Evolutionary conservation across 1,140 invertebrate species (phyloP).

Genomic region (Ostrea denselamellosa): DNA sequence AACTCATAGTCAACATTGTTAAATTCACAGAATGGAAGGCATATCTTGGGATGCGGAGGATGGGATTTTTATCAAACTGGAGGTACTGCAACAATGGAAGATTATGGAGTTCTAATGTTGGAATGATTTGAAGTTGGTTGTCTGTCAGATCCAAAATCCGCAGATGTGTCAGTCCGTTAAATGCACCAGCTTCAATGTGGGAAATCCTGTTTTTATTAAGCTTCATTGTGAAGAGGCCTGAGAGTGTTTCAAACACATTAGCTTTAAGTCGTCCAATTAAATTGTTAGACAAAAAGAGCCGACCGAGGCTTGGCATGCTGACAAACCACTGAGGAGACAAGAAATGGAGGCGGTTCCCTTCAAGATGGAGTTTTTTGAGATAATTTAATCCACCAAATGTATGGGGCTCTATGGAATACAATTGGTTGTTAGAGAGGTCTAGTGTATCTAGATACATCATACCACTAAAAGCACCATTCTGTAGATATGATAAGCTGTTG

Average conservation of each 20-base stretch:
- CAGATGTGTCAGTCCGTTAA: slow-evolving; percentile 65
- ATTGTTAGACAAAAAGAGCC: slow-evolving; percentile 69
- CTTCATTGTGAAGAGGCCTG: slow-evolving; percentile 66
- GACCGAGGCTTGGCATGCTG: slow-evolving; percentile 64
- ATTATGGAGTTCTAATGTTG: slow-evolving; percentile 60
- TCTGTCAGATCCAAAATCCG: slow-evolving; percentile 67
- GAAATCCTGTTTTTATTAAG: slow-evolving; percentile 68
- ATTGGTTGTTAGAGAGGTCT: slow-evolving; percentile 68
- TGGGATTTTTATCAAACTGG: slow-evolving; percentile 69
- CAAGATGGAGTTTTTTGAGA: slow-evolving; percentile 67
- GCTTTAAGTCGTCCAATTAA: slow-evolving; percentile 59
- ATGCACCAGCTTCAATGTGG: slow-evolving; percentile 60
- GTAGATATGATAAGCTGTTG: slow-evolving; percentile 65
- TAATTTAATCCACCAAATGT: slow-evolving; percentile 70
- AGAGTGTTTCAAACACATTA: slow-evolving; percentile 64
- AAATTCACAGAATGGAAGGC: slow-evolving; percentile 76
- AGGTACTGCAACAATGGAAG: slow-evolving; percentile 69
- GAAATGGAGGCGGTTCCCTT: slow-evolving; percentile 65
- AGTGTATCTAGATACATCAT: slow-evolving; percentile 66
- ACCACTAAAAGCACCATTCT: slow-evolving; percentile 70
- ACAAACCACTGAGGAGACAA: slow-evolving; percentile 69
- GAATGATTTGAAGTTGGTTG: slow-evolving; percentile 64
- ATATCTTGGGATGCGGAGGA: slow-evolving; percentile 67
- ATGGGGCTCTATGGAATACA: slow-evolving; percentile 68
- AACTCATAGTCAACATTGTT: slow-evolving; percentile 72